A percentile compares a stretch with the other conserved stretches of the same genome.
Conservation (phyloP, 2,113 vertebrate genomes). For the Sus scrofa region DNA sequence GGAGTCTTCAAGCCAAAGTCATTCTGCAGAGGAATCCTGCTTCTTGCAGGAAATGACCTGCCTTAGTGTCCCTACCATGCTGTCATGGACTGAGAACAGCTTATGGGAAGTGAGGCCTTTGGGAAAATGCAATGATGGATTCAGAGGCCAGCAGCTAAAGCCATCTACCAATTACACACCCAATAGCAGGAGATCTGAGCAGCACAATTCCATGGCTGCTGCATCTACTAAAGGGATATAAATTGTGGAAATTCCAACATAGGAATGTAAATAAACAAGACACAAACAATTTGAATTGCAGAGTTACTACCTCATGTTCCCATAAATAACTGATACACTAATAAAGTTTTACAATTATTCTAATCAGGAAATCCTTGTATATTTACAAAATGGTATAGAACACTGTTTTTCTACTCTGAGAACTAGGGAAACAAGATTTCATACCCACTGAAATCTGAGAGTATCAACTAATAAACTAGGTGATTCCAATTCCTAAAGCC, state of each 20-base stretch:
- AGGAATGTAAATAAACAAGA: neutral
- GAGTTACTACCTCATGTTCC: neutral
- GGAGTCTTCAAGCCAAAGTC: neutral
- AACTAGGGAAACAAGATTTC: neutral
- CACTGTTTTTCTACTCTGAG: neutral
- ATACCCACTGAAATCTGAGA: neutral
- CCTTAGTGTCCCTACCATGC: neutral
- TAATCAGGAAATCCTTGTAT: slow-evolving; percentile 1
- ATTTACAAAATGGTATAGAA: neutral
- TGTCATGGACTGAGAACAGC: neutral
- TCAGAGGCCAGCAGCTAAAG: neutral
- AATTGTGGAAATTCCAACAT: neutral
- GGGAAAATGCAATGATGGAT: neutral
- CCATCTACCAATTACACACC: neutral
- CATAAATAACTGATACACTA: neutral
- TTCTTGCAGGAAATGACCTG: neutral
- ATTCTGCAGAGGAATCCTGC: neutral
- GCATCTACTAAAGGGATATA: neutral
- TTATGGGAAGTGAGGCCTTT: neutral
- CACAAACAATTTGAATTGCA: neutral
- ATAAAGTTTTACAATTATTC: neutral
- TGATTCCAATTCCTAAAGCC: neutral
- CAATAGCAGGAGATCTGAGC: neutral
- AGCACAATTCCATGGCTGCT: neutral
- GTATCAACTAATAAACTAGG: neutral